Conservation (phyloP, 2,888 invertebrate genomes). For the Microplitis deprimator region DNA sequence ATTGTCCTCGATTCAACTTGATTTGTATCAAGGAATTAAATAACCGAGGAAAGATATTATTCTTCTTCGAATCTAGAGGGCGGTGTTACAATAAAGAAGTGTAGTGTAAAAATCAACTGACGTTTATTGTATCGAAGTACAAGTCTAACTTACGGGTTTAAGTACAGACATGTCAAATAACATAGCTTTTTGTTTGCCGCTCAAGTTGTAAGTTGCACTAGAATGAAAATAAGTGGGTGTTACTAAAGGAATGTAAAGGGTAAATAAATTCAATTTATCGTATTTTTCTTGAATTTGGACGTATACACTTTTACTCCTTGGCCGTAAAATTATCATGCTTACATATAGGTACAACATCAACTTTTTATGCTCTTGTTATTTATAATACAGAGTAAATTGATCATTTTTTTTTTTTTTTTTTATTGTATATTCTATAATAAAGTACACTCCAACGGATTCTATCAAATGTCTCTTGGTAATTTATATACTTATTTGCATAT, state of each 20-base stretch:
- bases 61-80: slow-evolving; percentile 5
- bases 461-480: neutral
- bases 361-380: slow-evolving; percentile 31
- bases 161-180: slow-evolving; percentile 32
- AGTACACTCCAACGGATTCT: neutral
- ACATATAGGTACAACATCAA: slow-evolving; percentile 38
- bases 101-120: slow-evolving; percentile 8
- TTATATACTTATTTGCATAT: neutral
- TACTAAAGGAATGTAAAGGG: slow-evolving; percentile 12
- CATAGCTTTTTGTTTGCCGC: slow-evolving; percentile 10
- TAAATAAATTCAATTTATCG: slow-evolving; percentile 30
- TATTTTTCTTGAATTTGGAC: slow-evolving; percentile 41
- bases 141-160: slow-evolving; percentile 24
- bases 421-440: slow-evolving; percentile 18
- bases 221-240: slow-evolving; percentile 34
- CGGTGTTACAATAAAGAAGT: slow-evolving; percentile 13
- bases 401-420: neutral
- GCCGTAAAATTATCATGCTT: slow-evolving; percentile 43
- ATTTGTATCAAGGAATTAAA: slow-evolving; percentile 54
- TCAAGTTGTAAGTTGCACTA: slow-evolving; percentile 1
- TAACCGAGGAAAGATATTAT: slow-evolving; percentile 51
- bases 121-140: slow-evolving; percentile 20
- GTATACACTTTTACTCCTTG: slow-evolving; percentile 51
- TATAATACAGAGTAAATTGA: slow-evolving; percentile 40
- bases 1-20: slow-evolving; percentile 56